A percentile compares a stretch with the other conserved stretches of the same genome.
These are phyloP conservation scores for Arenaria interpres DNA, from an alignment of 2,113 vertebrate species.

Conservation along the genomic window DNA sequence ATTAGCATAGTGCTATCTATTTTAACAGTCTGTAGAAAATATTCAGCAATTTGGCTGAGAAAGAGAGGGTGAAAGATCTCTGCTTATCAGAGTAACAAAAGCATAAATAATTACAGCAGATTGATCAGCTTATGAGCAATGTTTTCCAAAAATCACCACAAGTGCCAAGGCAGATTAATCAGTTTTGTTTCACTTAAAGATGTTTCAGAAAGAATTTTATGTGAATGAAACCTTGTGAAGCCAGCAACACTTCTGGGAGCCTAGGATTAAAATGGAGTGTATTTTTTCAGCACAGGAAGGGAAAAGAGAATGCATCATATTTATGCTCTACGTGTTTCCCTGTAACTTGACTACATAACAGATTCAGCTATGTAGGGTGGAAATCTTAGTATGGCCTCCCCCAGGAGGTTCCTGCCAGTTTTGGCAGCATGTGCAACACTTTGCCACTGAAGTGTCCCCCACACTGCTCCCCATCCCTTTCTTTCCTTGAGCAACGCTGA, in stretches of 20 bases:
- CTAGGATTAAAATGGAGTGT: neutral
- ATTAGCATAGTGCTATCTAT: neutral
- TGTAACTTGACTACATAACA: neutral
- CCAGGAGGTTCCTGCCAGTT: neutral
- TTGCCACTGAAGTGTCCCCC: neutral
- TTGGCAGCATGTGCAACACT: neutral
- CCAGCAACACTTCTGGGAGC: neutral
- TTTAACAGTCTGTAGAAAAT: neutral
- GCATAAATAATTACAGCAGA: neutral
- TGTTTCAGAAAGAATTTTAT: neutral
- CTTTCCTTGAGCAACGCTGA: neutral
- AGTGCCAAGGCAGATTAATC: neutral
- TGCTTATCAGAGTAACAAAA: neutral
- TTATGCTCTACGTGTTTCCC: neutral
- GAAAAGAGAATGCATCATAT: neutral
- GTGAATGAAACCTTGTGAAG: neutral
- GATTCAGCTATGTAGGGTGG: too few species aligned
- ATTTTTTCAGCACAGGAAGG: neutral
- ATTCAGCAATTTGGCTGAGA: neutral
- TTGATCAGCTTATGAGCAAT: neutral
- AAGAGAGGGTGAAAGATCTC: neutral
- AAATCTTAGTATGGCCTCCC: neutral
- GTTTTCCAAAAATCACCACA: neutral
- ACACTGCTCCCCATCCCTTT: fast-evolving
- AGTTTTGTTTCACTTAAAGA: neutral